Base-by-base conservation (phyloP, 2,797 vertebrate species). In the Sandelia bainsii region DNA sequence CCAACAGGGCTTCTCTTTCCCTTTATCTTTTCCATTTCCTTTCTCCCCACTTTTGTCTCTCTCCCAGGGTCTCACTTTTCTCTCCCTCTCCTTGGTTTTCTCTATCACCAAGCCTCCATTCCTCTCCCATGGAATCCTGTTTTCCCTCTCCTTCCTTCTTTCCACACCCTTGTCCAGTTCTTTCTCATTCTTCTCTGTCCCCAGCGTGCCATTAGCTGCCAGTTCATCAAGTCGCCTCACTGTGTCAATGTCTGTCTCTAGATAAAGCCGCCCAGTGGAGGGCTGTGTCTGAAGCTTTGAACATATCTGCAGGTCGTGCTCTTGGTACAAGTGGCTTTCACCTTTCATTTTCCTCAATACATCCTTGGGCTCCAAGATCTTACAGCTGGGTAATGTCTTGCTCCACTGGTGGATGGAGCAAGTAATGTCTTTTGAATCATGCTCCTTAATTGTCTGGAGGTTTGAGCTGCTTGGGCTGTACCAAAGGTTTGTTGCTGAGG, bases 291-390 rank as follows among this genome's bases (percentile, higher is more conserved):
- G 89, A 57, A 91, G 81, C 71, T 91, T 91, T 25, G 90, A 83
- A 54, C 85, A 91, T 40, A 40, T 64, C 61, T 91, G 83, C 57
- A 89, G 67, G 64, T 86, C 69, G 17, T 62, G n/a, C 5, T 94
- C 89, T 40, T 81, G 83, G 74, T 87, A 87, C 45, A 59, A 76
- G 48, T 90, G 90, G 88, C 83, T 89, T 65, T 82, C 86, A 48
- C 85, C 89, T 25, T 90, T 84, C 45, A 83, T 75, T 58, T 93
- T 95, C 46, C 75, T 92, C 34, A 89, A 87, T 61, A 87, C 77
- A 14, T 93, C 92, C 44, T 87, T 85, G 4, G 92, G 91, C 40
- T 96, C 94, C 66, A 96, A 78, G 75, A 96, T 90, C 93, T 95
- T 96, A 68, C 91, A 95, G 80, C 85, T 94, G 17, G 94, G 93